These are phyloP conservation scores for Synanthedon myopaeformis DNA, from an alignment of 2,888 invertebrate species.

Conservation along the genomic window DNA sequence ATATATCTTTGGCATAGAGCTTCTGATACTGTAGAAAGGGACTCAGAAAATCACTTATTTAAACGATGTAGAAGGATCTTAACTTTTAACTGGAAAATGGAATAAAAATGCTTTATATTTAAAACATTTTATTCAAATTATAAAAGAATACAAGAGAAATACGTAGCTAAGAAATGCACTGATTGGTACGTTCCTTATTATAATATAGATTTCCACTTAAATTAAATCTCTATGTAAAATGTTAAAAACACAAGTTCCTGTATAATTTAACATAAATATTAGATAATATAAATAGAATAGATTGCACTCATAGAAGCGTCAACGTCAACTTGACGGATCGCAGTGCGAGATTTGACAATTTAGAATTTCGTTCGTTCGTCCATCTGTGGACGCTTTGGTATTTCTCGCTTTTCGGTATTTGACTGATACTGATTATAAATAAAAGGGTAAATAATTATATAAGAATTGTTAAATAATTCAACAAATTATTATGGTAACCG, in stretches of 20 bases:
- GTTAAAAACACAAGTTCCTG: slow-evolving; percentile 28
- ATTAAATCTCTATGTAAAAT: slow-evolving; percentile 23
- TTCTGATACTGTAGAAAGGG: too few species aligned
- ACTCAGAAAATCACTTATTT: too few species aligned
- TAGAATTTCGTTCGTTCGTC: slow-evolving; percentile 10
- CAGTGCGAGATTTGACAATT: slow-evolving; percentile 19
- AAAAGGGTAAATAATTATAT: neutral
- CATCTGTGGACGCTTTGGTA: slow-evolving; percentile 27
- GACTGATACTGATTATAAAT: neutral
- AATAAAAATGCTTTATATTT: slow-evolving; percentile 23
- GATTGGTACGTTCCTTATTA: slow-evolving; percentile 54
- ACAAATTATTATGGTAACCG: too few species aligned
- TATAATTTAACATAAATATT: slow-evolving; percentile 30
- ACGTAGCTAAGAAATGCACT: slow-evolving; percentile 64
- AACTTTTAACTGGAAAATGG: slow-evolving; percentile 1
- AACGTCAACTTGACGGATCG: slow-evolving; percentile 27
- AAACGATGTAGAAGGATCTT: neutral
- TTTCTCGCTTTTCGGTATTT: neutral
- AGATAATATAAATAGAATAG: slow-evolving; percentile 11
- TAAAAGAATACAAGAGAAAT: slow-evolving; percentile 60
- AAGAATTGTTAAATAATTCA: neutral
- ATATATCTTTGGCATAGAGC: too few species aligned
- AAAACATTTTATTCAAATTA: slow-evolving; percentile 65
- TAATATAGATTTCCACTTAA: slow-evolving; percentile 15
- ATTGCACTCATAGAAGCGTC: slow-evolving; percentile 37